Evolutionary conservation across 2,888 invertebrate species (phyloP).

Genomic region (Sarcophaga carnaria): DNA sequence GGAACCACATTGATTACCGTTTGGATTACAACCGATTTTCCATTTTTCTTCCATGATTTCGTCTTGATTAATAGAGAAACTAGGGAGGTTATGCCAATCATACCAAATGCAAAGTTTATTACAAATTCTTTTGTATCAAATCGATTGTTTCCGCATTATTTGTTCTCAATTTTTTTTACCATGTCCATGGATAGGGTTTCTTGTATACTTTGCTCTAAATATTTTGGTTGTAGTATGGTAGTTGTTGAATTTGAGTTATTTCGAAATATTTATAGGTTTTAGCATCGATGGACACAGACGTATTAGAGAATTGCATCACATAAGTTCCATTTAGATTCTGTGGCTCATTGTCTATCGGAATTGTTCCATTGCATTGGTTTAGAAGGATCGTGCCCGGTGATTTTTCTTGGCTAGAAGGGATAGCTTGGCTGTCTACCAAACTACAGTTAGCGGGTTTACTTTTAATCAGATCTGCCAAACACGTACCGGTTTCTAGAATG

Average conservation of each 20-base stretch:
- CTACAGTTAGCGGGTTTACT: conserved; percentile 4
- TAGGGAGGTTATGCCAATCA: too few relatives aligned
- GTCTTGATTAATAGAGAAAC: too few relatives aligned
- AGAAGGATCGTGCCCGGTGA: not conserved
- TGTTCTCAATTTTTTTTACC: too few relatives aligned
- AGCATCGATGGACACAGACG: not conserved
- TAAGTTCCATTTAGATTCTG: conserved; percentile 5
- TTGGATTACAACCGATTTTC: not conserved
- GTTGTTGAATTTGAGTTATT: not conserved
- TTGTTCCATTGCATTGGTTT: not conserved
- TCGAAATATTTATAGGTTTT: not conserved
- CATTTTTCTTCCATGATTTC: not conserved
- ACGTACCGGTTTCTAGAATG: not conserved
- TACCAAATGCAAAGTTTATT: too few relatives aligned
- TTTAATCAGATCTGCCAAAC: conserved; percentile 5
- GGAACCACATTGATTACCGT: not conserved
- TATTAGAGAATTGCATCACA: not conserved
- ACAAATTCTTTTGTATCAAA: too few relatives aligned
- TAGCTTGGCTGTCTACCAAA: not conserved
- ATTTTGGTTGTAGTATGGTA: conserved; percentile 3
- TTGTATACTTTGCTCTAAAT: not conserved
- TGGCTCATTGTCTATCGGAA: conserved; percentile 10
- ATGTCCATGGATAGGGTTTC: not conserved
- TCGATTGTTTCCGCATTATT: too few relatives aligned
- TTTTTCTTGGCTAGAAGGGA: conserved; percentile 22